These are phyloP conservation scores for Brotula barbata DNA, from an alignment of 2,797 vertebrate species.

Conservation along the genomic window DNA sequence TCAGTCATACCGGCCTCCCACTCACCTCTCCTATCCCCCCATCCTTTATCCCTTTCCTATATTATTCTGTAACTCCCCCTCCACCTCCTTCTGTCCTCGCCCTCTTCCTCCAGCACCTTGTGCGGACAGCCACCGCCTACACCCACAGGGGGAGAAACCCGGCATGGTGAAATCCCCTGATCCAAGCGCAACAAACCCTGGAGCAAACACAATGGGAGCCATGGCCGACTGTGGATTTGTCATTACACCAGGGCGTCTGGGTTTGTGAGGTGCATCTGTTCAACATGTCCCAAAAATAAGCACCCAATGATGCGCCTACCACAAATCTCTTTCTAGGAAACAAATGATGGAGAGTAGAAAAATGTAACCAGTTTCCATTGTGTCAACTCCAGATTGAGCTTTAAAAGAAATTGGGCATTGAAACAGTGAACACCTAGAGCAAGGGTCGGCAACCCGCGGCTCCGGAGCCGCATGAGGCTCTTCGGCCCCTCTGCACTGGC, in stretches of 20 bases:
- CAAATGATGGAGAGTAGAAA: constrained; percentile 57
- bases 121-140: constrained; percentile 24
- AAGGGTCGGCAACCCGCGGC: no score
- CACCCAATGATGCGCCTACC: constrained; percentile 47
- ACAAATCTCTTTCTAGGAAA: constrained; percentile 62
- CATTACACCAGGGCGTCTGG: constrained; percentile 25
- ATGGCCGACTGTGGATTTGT: constrained; percentile 32
- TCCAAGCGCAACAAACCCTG: constrained; percentile 15
- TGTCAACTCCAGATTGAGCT: constrained; percentile 46
- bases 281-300: constrained; percentile 56
- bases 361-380: constrained; percentile 62
- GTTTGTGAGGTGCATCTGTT: constrained; percentile 54
- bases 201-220: constrained; percentile 11
- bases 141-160: constrained; percentile 11
- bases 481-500: no score
- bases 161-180: constrained; percentile 16
- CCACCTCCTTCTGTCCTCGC: constrained; percentile 10
- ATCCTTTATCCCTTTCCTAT: constrained; percentile 13
- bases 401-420: constrained; percentile 25
- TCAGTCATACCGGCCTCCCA: not conserved
- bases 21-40: not conserved
- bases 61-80: constrained; percentile 15
- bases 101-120: constrained; percentile 28
- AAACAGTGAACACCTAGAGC: no score
- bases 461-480: no score